phyloP scores from a whole-genome alignment of 1,140 invertebrate genomes.

The Rhynchophorus ferrugineus region DNA sequence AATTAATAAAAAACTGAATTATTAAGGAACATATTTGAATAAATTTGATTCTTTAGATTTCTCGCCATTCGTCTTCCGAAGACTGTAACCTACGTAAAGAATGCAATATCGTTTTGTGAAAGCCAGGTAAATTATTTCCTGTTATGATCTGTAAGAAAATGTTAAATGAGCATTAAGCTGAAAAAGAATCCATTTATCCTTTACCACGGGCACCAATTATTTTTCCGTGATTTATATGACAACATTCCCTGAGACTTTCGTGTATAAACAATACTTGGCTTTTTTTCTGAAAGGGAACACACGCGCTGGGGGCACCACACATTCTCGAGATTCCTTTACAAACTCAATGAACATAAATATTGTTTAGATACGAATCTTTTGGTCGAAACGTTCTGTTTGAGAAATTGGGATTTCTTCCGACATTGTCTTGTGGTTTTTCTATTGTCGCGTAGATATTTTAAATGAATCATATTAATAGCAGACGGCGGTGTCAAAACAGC shows the following conservation, averaged over 20 bases:
- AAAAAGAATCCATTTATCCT: background rate
- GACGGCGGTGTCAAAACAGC: no score
- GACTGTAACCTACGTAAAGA: no score
- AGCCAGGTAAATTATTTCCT: no score
- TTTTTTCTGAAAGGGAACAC: background rate
- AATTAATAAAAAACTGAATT: no score
- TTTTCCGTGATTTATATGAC: background rate
- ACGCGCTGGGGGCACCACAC: background rate
- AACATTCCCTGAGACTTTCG: background rate
- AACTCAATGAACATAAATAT: constrained; percentile 4
- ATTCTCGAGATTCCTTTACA: background rate
- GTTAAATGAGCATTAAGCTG: background rate
- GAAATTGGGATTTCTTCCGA: background rate
- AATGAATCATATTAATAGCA: no score
- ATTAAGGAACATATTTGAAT: no score
- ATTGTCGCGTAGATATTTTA: no score
- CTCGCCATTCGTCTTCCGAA: no score
- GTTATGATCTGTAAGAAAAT: no score
- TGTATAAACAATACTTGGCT: background rate
- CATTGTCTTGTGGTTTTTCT: no score
- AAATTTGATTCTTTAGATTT: no score
- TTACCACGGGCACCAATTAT: background rate
- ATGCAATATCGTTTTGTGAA: no score
- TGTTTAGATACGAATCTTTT: background rate
- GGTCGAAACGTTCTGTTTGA: background rate